Conservation (phyloP, 1,140 invertebrate genomes). For the Vanessa atalanta region DNA sequence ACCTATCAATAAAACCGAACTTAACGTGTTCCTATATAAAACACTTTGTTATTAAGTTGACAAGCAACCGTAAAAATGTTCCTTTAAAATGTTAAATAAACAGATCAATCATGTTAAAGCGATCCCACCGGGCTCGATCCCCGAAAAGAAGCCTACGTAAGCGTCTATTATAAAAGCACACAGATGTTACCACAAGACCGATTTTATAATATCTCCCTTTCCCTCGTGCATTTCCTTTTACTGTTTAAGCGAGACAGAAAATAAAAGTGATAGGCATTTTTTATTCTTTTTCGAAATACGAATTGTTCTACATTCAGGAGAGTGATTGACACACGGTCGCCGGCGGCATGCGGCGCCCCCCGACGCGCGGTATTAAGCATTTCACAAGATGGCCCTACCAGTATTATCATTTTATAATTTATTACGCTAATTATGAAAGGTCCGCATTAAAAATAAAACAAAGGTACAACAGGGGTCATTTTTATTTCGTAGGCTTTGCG, state of each 20-base stretch:
- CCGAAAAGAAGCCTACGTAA: constrained; percentile 80
- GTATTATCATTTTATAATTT: constrained; percentile 81
- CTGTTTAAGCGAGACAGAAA: constrained; percentile 54
- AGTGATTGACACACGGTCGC: constrained; percentile 79
- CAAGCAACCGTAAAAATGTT: constrained; percentile 81
- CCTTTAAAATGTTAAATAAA: constrained; percentile 81
- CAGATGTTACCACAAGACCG: constrained; percentile 77
- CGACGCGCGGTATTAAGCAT: constrained; percentile 69
- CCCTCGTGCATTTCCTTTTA: constrained; percentile 32
- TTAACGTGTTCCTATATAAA: constrained; percentile 79
- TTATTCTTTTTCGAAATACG: constrained; percentile 78
- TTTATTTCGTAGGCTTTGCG: constrained; percentile 65
- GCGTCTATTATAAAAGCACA: constrained; percentile 79
- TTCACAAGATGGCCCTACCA: constrained; percentile 75
- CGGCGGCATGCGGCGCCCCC: constrained; percentile 69
- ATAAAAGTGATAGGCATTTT: constrained; percentile 73
- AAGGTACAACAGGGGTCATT: constrained; percentile 63
- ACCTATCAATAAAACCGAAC: constrained; percentile 80
- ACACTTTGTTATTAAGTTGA: constrained; percentile 81
- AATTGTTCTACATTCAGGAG: constrained; percentile 77
- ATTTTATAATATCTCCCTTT: constrained; percentile 58
- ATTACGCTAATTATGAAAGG: constrained; percentile 79
- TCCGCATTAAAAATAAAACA: constrained; percentile 75
- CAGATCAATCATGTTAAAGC: constrained; percentile 81
- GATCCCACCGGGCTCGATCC: constrained; percentile 78